These are phyloP conservation scores for Menidia menidia DNA, from an alignment of 2,797 vertebrate species.

Conservation along the genomic window DNA sequence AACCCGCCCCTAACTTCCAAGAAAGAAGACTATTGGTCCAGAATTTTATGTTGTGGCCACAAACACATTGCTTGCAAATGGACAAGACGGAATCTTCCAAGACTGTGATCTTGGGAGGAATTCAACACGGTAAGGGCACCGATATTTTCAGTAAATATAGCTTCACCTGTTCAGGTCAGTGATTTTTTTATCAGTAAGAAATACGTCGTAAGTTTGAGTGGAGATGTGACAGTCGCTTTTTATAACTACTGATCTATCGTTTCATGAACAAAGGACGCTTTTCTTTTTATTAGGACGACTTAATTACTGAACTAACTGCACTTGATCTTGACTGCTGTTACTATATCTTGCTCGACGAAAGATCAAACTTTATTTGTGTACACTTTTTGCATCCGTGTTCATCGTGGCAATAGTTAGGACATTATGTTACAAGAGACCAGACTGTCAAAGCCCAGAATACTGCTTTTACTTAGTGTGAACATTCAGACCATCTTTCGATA, in stretches of 20 bases:
- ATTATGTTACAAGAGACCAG: background rate
- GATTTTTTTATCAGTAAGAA: slow-evolving; percentile 11
- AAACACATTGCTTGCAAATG: background rate
- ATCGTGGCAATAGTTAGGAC: background rate
- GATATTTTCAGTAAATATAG: slow-evolving; percentile 38
- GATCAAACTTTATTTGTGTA: background rate
- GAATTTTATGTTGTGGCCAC: slow-evolving; percentile 1
- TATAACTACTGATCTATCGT: too few species aligned
- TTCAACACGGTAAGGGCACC: background rate
- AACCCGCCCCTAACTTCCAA: background rate
- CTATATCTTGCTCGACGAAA: background rate
- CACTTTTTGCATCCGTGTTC: background rate
- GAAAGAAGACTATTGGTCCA: background rate
- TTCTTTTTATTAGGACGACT: too few species aligned
- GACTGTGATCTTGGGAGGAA: background rate
- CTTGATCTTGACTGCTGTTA: background rate
- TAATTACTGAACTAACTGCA: background rate
- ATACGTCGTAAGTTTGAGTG: background rate
- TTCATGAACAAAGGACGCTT: too few species aligned
- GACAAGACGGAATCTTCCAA: background rate
- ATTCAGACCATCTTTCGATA: background rate
- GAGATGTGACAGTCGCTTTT: background rate
- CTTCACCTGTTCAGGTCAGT: slow-evolving; percentile 15
- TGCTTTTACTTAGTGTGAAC: background rate
- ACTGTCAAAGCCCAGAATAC: too few species aligned